These are phyloP conservation scores for Cheirogaleus medius DNA, from an alignment of 2,113 vertebrate genomes.

Conservation along the genomic window DNA sequence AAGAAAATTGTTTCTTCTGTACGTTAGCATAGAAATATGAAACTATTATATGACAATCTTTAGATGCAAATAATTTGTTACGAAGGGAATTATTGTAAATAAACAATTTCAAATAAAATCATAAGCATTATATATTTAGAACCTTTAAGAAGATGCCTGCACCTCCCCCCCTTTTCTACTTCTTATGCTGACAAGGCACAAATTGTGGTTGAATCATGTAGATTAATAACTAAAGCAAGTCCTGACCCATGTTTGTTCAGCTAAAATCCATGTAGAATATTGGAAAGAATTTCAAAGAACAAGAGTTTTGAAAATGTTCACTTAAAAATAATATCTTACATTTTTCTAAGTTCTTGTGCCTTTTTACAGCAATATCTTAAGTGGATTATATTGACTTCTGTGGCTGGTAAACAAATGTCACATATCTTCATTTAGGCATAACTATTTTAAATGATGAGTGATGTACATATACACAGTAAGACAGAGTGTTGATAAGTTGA, in stretches of 20 bases:
- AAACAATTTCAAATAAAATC: background rate
- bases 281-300: background rate
- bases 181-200: background rate
- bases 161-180: background rate
- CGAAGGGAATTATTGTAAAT: background rate
- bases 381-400: background rate
- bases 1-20: background rate
- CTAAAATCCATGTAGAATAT: background rate
- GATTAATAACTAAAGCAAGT: background rate
- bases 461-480: slow-evolving; percentile 37
- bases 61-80: background rate
- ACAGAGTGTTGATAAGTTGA: slow-evolving; percentile 62
- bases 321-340: background rate
- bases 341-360: background rate
- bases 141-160: background rate
- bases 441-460: slow-evolving; percentile 57
- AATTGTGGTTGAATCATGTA: background rate
- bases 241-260: background rate
- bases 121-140: background rate
- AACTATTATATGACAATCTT: background rate
- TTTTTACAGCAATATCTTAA: slow-evolving; percentile 12
- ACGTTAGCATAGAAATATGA: background rate
- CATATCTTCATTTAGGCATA: background rate
- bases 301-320: background rate
- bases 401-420: slow-evolving; percentile 33